These are phyloP conservation scores for Macroglossus sobrinus DNA, from an alignment of 2,113 vertebrate species.

Conservation along the genomic window DNA sequence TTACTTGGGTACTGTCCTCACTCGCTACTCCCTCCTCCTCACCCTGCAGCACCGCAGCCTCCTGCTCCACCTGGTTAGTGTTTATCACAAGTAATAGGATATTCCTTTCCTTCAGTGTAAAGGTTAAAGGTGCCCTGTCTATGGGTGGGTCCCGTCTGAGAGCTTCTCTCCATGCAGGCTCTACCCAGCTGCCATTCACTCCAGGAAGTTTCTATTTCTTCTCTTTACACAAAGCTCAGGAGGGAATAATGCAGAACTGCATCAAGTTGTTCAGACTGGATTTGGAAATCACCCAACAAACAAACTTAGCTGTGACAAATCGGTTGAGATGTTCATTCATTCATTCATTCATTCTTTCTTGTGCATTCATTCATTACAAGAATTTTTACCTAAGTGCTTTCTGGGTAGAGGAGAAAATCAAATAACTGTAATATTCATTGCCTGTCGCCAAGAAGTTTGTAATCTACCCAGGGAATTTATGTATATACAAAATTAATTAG, in stretches of 20 bases:
- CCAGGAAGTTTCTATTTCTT: background rate
- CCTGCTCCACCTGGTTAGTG: no score
- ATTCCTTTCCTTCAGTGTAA: background rate
- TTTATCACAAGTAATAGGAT: background rate
- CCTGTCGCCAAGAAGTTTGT: background rate
- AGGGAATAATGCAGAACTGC: background rate
- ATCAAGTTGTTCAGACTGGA: background rate
- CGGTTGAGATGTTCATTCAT: background rate
- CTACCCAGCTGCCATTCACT: background rate
- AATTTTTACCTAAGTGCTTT: background rate
- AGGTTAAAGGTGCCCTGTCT: background rate
- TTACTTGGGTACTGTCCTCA: background rate
- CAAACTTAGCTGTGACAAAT: background rate
- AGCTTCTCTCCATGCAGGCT: background rate
- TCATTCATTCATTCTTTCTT: background rate
- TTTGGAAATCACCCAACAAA: background rate
- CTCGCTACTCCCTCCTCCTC: rapidly evolving
- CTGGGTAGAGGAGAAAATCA: background rate
- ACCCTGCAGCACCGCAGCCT: rapidly evolving
- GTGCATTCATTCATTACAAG: background rate
- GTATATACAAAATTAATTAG: background rate
- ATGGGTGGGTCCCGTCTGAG: background rate
- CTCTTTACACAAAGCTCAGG: background rate
- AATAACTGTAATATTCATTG: background rate
- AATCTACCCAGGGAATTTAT: background rate